Base-by-base conservation (phyloP, 1,140 invertebrate species). In the Polypedilum pembai region DNA sequence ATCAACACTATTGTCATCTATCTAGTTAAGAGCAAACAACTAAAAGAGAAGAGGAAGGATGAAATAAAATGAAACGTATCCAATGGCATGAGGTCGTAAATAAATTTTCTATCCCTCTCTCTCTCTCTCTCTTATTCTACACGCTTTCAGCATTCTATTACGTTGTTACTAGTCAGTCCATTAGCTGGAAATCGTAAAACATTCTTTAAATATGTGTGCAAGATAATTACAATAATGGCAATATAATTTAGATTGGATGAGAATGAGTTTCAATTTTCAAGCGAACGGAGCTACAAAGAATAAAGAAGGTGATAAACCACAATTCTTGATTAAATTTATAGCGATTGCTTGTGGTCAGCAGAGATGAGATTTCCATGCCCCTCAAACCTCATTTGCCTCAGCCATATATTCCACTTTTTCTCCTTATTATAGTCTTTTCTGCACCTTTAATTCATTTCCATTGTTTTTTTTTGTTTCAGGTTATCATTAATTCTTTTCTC, bases 271-370 rank as follows among this genome's bases (percentile, higher is more conserved):
- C 24, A 33, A 33, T 33, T 33, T 33, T 33, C 24, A 33, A 5
- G 24, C 24, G 24, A 33, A 5, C 24, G 1, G 24, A 33, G 1
- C 5, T 33, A 33, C 24, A 33, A 33, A 45, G 41, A 45, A 45
- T 2, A 15, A 3, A 8, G 15, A 45, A 45, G 10, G n/a, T 1
- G 45, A 33, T 33, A 33, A 56, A 56, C 45, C 45, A 56, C 45
- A 56, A 56, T 56, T 56, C 45, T 56, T 56, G 45, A 56, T 56
- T 56, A 56, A 56, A 56, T 56, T 56, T 56, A 56, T 56, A 56
- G 45, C 45, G 45, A 56, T 56, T 56, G 45, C 10, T 56, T 56
- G 45, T 56, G 45, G 45, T 56, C 45, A 56, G 45, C 45, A 56
- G 45, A 56, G 45, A 56, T 56, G 45, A 56, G 45, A 56, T 56